Conservation (phyloP, 2,888 invertebrate species). For the Lasioglossum villosulum region DNA sequence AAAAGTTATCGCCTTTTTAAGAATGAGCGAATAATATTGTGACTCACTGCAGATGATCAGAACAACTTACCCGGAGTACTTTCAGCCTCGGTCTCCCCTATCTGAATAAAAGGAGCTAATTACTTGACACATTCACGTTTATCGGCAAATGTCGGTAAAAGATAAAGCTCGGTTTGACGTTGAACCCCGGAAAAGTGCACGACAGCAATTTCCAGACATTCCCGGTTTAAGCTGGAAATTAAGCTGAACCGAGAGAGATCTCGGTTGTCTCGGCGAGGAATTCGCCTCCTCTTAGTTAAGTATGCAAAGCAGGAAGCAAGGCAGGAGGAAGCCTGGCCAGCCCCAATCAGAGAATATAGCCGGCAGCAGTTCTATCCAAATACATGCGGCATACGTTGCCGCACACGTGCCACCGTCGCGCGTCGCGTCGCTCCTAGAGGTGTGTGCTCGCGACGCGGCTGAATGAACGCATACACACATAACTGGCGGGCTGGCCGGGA, state of each 20-base stretch:
- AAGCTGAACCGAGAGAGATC: conserved; percentile 68
- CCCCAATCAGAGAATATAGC: conserved; percentile 77
- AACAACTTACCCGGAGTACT: too few relatives aligned
- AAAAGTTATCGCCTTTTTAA: too few relatives aligned
- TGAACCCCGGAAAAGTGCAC: conserved; percentile 17
- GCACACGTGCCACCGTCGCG: conserved; percentile 1
- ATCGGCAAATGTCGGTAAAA: background rate
- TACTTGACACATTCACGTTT: background rate
- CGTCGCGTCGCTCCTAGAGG: background rate
- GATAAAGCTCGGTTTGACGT: background rate
- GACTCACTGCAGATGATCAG: too few relatives aligned
- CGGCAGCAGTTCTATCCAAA: conserved; percentile 52
- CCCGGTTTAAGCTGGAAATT: conserved; percentile 67
- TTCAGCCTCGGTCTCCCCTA: too few relatives aligned
- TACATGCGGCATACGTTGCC: conserved; percentile 34
- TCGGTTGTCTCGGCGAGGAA: conserved; percentile 58
- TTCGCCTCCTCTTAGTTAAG: conserved; percentile 76
- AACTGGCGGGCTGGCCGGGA: conserved; percentile 43
- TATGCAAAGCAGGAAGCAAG: conserved; percentile 78
- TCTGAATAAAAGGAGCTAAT: background rate
- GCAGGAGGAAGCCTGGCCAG: conserved; percentile 68
- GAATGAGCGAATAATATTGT: too few relatives aligned
- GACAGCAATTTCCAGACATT: conserved; percentile 30
- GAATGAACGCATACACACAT: conserved; percentile 61
- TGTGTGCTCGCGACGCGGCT: conserved; percentile 6